Base-by-base conservation (phyloP, 2,113 vertebrate species). In the Hypanus sabinus region DNA sequence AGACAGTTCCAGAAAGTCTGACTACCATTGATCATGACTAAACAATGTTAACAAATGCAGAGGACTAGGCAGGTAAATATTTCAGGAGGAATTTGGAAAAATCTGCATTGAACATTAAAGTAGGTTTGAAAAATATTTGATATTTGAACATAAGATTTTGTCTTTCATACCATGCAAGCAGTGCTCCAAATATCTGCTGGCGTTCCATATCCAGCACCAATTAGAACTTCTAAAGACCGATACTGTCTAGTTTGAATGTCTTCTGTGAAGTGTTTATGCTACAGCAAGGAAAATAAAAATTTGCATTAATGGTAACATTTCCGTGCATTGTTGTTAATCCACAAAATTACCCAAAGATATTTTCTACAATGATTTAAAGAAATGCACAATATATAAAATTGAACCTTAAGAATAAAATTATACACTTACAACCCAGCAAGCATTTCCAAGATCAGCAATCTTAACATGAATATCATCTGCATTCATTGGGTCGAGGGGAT, bases 131-230 rank as follows among this genome's bases (percentile, higher is more conserved):
- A 22, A 30, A 0, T 33, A 14, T 0, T 6, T 71, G 46, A 46
- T 46, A 1, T 36, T 5, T 3, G 22, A 38, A 70, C 7, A 30
- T 33, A 46, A 33, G 24, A 73, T 30, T 30, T 46, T 24, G 27
- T 73, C 27, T 46, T 73, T 14, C 97, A 96, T 95, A 99, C 99
- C 99, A 99, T 99, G 96, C 99, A 99, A 0, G 99, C 99, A 0
- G 99, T 99, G 97, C 99, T 99, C 99, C 99, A 99, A 96, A 99
- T 99, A 96, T 99, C 99, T 33, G 99, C 99, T 0, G 99, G 98
- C 0, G 98, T 99, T 94, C 97, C 96, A 60, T 99, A 99, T n/a
- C 98, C 98, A 0, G 98, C 96, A 5, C 99, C 99, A 55, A 98
- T 98, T 94, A 99, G 94, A 93, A 99, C 99, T 96, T 99, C 99